phyloP scores from a whole-genome alignment of 2,888 invertebrate species.

The Caenorhabditis becei region DNA sequence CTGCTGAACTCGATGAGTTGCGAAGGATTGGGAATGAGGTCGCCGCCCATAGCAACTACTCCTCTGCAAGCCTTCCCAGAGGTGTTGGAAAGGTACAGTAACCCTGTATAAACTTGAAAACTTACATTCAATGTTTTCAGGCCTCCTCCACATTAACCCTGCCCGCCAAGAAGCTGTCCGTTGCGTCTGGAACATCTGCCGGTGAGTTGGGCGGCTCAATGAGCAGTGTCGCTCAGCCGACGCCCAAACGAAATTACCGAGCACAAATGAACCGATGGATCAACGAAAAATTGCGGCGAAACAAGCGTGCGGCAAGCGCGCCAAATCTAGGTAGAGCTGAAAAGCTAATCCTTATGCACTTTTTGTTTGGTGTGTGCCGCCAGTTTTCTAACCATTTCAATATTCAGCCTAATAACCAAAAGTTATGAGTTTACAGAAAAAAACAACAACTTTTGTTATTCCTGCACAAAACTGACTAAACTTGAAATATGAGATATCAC shows the following conservation, averaged over 20 bases:
- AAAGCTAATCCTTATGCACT: constrained; percentile 21
- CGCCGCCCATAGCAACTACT: constrained; percentile 59
- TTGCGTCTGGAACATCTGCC: constrained; percentile 67
- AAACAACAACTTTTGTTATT: not conserved
- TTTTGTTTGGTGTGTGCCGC: constrained; percentile 44
- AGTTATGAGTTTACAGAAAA: not conserved
- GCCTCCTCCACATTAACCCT: constrained; percentile 74
- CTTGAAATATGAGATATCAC: not conserved
- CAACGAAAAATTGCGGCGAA: constrained; percentile 68
- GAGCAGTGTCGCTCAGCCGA: constrained; percentile 57
- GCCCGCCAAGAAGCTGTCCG: constrained; percentile 72
- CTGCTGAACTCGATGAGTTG: constrained; percentile 81
- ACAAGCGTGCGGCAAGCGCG: constrained; percentile 89
- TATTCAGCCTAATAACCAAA: not conserved
- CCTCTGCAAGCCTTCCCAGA: constrained; percentile 77
- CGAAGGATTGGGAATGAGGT: constrained; percentile 70
- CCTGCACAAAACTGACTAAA: constrained; percentile 1
- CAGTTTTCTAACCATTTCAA: no score
- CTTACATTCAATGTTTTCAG: constrained; percentile 58
- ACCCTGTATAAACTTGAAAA: not conserved
- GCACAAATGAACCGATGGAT: constrained; percentile 75
- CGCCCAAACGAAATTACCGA: constrained; percentile 66
- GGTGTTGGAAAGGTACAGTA: constrained; percentile 71
- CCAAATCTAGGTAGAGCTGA: constrained; percentile 91
- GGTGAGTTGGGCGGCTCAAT: constrained; percentile 69